These are phyloP conservation scores for Sebastes wilsoni DNA, from an alignment of 2,797 vertebrate species.

Conservation along the genomic window DNA sequence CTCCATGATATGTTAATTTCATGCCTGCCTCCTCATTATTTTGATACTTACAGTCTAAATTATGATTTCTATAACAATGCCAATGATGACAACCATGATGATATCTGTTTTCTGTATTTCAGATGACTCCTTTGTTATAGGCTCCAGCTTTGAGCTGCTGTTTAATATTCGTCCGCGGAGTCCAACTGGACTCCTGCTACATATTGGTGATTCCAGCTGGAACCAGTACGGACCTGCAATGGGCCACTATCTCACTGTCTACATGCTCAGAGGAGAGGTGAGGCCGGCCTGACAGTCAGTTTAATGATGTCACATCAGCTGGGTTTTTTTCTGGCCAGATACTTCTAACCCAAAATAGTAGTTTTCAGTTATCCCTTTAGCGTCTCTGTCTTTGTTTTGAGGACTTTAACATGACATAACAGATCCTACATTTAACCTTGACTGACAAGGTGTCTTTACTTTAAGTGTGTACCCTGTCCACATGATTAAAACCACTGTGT, in stretches of 20 bases:
- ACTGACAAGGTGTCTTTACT: background rate
- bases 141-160: conserved; percentile 85
- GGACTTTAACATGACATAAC: background rate
- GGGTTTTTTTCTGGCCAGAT: background rate
- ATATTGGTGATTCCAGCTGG: conserved; percentile 77
- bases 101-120: conserved; percentile 30
- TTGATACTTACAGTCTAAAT: background rate
- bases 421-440: background rate
- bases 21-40: background rate
- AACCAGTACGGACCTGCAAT: background rate
- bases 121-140: conserved; percentile 86
- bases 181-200: conserved; percentile 84
- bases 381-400: background rate
- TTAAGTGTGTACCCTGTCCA: background rate
- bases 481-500: background rate
- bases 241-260: conserved; percentile 84
- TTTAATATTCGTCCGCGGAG: conserved; percentile 87
- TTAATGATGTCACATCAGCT: background rate
- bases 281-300: conserved; percentile 29
- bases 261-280: conserved; percentile 89
- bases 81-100: background rate
- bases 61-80: background rate
- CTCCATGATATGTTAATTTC: background rate
- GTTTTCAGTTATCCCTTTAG: background rate
- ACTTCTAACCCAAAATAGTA: background rate